phyloP scores from a whole-genome alignment of 2,797 vertebrate species.

The Orientallactaga sibirica region DNA sequence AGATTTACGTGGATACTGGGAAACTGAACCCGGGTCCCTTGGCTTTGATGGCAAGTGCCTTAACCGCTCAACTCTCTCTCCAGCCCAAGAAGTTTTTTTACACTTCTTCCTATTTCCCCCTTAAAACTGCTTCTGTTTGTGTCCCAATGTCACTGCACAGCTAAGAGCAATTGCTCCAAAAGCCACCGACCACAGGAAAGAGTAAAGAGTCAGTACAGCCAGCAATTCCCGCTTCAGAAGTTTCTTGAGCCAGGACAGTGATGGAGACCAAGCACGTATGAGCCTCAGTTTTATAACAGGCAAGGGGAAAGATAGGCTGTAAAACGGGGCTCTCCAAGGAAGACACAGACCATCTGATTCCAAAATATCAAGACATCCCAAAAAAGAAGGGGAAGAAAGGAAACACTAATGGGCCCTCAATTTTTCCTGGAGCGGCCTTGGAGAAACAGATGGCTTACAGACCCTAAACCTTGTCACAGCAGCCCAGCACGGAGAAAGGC shows the following conservation, averaged over 20 bases:
- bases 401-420: accelerated
- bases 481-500: not conserved
- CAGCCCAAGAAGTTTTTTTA: not conserved
- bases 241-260: not conserved
- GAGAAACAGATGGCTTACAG: not conserved
- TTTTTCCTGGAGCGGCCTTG: not conserved
- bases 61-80: too few relatives aligned
- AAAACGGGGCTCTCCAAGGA: not conserved
- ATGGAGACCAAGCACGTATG: not conserved
- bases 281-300: not conserved
- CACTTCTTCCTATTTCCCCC: not conserved
- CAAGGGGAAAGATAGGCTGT: not conserved
- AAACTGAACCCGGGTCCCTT: too few relatives aligned
- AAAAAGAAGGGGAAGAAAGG: not conserved
- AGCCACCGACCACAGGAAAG: not conserved
- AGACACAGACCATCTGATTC: not conserved
- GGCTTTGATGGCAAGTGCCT: too few relatives aligned
- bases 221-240: not conserved
- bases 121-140: not conserved
- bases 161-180: not conserved
- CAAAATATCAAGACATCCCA: not conserved
- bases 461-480: not conserved
- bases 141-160: not conserved
- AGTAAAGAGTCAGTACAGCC: not conserved
- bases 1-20: too few relatives aligned